Evolutionary conservation across 2,888 invertebrate genomes (phyloP).

Genomic region (Scaptomyza caliginosa): DNA sequence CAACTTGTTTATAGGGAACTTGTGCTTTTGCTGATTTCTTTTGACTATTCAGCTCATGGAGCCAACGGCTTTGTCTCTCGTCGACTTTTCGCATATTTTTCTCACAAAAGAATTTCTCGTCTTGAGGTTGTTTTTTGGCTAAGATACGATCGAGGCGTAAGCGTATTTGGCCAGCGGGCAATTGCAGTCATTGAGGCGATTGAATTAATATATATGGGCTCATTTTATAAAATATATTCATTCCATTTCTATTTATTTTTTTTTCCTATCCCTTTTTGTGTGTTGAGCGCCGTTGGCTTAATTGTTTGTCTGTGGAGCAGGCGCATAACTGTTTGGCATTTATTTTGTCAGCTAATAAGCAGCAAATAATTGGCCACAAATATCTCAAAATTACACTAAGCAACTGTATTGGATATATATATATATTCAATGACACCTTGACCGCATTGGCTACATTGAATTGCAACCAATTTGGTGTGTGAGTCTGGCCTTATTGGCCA

Average conservation of each 20-base stretch:
- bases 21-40: constrained; percentile 57
- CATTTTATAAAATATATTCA: constrained; percentile 24
- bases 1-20: constrained; percentile 53
- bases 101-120: constrained; percentile 73
- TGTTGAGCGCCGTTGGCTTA: constrained; percentile 67
- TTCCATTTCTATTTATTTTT: constrained; percentile 30
- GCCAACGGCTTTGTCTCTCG: constrained; percentile 34
- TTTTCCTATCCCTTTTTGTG: not conserved
- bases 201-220: constrained; percentile 74
- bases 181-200: constrained; percentile 73
- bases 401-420: constrained; percentile 3
- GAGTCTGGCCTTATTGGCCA: constrained; percentile 65
- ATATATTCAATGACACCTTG: constrained; percentile 63
- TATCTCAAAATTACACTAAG: constrained; percentile 45
- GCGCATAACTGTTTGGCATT: constrained; percentile 60
- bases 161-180: constrained; percentile 52
- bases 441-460: constrained; percentile 64
- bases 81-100: constrained; percentile 71
- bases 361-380: constrained; percentile 54
- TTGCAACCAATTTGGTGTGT: constrained; percentile 47
- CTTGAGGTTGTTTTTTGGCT: constrained; percentile 31
- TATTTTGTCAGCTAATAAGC: constrained; percentile 60
- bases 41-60: constrained; percentile 61
- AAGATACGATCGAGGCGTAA: constrained; percentile 42
- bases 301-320: constrained; percentile 51